These are phyloP conservation scores for Platysteira castanea DNA, from an alignment of 2,113 vertebrate genomes.

Conservation along the genomic window DNA sequence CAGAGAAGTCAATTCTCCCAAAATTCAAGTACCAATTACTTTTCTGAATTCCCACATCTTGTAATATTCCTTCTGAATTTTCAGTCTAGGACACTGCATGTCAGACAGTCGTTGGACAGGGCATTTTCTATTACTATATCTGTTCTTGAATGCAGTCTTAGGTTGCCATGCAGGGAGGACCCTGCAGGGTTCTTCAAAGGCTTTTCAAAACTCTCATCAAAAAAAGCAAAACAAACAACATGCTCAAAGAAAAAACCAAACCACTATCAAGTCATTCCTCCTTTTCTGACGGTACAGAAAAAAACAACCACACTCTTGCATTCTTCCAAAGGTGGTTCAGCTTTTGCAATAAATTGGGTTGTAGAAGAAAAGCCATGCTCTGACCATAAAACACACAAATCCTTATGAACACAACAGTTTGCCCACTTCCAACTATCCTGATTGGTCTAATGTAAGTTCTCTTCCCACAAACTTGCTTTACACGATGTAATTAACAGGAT, in stretches of 20 bases:
- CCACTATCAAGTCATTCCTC: neutral
- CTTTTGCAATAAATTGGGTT: neutral
- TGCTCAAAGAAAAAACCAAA: neutral
- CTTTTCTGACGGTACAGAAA: neutral
- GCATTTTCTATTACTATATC: neutral
- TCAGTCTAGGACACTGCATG: neutral
- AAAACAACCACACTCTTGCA: neutral
- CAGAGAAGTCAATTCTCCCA: neutral
- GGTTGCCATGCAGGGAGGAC: neutral
- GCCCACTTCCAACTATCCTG: neutral
- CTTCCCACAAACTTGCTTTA: neutral
- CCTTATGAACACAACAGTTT: neutral
- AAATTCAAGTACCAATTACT: neutral
- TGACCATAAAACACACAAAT: neutral
- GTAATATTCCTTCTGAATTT: neutral
- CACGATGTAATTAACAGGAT: neutral
- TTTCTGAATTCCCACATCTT: neutral
- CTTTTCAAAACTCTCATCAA: neutral
- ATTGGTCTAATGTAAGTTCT: neutral
- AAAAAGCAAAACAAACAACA: neutral
- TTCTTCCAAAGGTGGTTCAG: neutral
- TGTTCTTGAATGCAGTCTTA: neutral
- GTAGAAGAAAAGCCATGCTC: neutral
- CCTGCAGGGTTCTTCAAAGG: neutral
- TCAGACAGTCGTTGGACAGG: neutral